phyloP scores from a whole-genome alignment of 2,113 vertebrate genomes.

The Scomber japonicus region DNA sequence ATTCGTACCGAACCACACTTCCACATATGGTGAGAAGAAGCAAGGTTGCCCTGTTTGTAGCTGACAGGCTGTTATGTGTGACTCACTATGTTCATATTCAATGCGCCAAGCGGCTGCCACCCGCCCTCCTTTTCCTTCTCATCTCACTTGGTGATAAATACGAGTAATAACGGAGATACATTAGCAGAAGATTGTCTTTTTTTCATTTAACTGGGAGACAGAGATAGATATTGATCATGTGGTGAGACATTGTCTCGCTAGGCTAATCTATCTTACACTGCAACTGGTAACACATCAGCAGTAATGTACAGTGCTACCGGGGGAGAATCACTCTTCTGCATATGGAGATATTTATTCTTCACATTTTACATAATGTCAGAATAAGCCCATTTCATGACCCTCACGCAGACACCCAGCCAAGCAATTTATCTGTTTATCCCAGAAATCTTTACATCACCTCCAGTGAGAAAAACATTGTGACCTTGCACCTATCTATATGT shows the following conservation, averaged over 20 bases:
- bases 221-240: constrained; percentile 83
- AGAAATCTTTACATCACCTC: constrained; percentile 1
- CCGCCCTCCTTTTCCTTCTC: constrained; percentile 61
- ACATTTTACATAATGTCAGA: constrained; percentile 58
- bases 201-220: constrained; percentile 80
- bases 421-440: constrained; percentile 8
- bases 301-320: constrained; percentile 57
- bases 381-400: constrained; percentile 52
- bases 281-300: constrained; percentile 64
- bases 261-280: constrained; percentile 70
- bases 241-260: constrained; percentile 72
- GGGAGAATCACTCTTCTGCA: constrained; percentile 42
- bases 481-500: constrained; percentile 1
- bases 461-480: constrained; percentile 30
- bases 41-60: constrained; percentile 72
- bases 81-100: constrained; percentile 73
- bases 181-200: constrained; percentile 81
- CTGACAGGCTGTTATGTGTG: constrained; percentile 75
- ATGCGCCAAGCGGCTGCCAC: constrained; percentile 58
- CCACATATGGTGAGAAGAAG: constrained; percentile 73
- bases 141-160: constrained; percentile 82
- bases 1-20: constrained; percentile 61
- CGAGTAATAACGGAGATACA: constrained; percentile 81
- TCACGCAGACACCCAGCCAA: not conserved
- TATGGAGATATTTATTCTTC: constrained; percentile 50